Conservation (phyloP, 2,113 vertebrate species). For the Leptocoma aspasia region DNA sequence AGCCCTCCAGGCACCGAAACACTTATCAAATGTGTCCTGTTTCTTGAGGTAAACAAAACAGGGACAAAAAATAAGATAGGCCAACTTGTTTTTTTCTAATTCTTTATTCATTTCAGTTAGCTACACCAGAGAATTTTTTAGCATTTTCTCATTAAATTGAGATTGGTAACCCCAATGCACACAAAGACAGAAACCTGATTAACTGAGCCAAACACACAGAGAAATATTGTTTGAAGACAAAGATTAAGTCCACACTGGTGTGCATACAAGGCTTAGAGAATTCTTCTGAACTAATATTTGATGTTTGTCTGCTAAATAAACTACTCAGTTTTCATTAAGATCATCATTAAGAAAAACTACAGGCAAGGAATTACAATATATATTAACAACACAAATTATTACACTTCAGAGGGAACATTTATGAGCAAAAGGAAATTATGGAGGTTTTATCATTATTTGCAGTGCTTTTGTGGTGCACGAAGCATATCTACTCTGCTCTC, state of each 20-base stretch:
- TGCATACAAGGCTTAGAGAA: background rate
- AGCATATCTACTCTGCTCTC: background rate
- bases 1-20: background rate
- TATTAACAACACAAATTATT: background rate
- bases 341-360: background rate
- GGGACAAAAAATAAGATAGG: background rate
- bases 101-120: background rate
- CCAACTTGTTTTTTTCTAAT: background rate
- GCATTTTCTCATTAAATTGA: background rate
- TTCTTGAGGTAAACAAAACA: background rate
- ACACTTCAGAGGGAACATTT: conserved; percentile 18
- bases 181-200: background rate
- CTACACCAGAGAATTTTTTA: background rate
- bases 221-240: background rate
- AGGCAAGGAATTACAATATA: background rate
- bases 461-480: background rate
- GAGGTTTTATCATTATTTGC: background rate
- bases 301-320: background rate
- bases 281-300: background rate
- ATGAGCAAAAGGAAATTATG: background rate
- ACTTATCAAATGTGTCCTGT: background rate
- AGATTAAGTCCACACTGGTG: background rate
- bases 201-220: background rate
- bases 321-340: conserved; percentile 8
- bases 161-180: background rate